Base-by-base conservation (phyloP, 2,797 vertebrate species). In the Phylloscopus collybita region DNA sequence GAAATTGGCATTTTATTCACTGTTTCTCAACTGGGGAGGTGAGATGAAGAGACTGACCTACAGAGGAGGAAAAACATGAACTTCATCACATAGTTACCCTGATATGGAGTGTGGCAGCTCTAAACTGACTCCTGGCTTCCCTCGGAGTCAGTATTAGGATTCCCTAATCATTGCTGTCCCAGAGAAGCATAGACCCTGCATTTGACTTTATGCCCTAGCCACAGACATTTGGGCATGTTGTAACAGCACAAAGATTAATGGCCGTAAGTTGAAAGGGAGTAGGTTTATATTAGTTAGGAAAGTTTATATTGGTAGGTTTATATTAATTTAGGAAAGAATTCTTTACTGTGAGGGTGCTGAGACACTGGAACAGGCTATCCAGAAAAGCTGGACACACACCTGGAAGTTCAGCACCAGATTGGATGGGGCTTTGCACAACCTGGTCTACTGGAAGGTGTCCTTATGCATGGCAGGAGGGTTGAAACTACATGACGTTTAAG, bases 131-230 rank as follows among this genome's bases (percentile, higher is more conserved):
- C 8, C 9, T 73, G 53, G 30, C 25, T 80, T 71, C 45, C 14
- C 40, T 40, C 14, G 40, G 13, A 40, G 40, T 40, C 40, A 40
- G 40, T 13, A 40, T 40, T 40, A 92, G 34, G 6, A 44, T 70
- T 54, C 18, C 40, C 6, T 66, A 51, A 16, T 60, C 0, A 0
- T 16, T 8, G 1, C 9, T 81, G 19, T 7, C 50, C 7, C 15
- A n/a, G 0, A 1, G 30, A 51, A 79, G 6, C 16, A 56, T 2
- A 26, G 6, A 3, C 16, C 23, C 12, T 36, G 10, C 11, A n/a
- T 59, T 79, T 51, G 21, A n/a, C 17, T 81, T 42, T 44, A 29
- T 54, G 34, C 4, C 20, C 17, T 29, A 57, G 17, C 9, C 13
- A 47, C 16, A 56, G 20, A 6, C 8, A 25, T 27, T 45, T 4